These are phyloP conservation scores for Lepidiolamprologus cunningtoni DNA, from an alignment of 2,113 vertebrate species.

Conservation along the genomic window DNA sequence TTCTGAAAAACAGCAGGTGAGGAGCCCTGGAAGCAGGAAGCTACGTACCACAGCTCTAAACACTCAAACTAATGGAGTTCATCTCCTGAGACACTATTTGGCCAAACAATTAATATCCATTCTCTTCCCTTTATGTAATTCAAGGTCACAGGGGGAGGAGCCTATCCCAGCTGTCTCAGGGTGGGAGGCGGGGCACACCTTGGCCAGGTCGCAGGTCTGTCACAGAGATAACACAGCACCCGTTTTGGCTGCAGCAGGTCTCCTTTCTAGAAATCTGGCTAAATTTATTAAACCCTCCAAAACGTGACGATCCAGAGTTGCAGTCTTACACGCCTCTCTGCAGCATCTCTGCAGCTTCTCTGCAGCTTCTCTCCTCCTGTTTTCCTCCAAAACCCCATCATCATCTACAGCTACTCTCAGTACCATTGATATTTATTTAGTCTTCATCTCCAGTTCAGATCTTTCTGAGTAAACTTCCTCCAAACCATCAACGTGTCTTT, in stretches of 20 bases:
- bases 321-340: fast-evolving
- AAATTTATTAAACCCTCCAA: background rate
- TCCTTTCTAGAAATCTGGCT: background rate
- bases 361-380: background rate
- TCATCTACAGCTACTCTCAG: background rate
- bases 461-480: background rate
- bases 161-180: background rate
- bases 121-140: fast-evolving
- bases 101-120: background rate
- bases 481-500: background rate
- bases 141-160: background rate
- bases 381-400: background rate
- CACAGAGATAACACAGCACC: background rate
- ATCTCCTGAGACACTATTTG: background rate
- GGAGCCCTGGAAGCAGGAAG: background rate
- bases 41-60: background rate
- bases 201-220: background rate
- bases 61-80: background rate
- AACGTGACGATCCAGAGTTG: background rate
- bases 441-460: background rate
- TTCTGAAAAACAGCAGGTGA: background rate
- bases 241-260: fast-evolving
- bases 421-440: background rate
- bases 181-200: background rate
- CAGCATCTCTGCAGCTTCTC: background rate